These are phyloP conservation scores for Campylomormyrus tamandua DNA, from an alignment of 2,113 vertebrate genomes.

Conservation along the genomic window DNA sequence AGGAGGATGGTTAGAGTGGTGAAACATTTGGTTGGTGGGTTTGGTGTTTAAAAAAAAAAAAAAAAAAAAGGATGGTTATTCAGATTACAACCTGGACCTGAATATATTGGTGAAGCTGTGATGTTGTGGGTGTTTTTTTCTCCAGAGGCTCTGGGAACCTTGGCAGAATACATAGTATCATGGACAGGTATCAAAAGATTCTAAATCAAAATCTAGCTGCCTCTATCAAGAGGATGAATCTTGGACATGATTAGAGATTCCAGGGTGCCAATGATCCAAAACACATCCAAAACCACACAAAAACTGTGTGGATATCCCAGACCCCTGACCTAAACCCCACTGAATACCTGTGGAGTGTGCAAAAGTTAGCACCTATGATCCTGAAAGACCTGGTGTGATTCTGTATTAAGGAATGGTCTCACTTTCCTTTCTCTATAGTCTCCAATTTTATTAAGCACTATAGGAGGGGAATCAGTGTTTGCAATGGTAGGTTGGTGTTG, in stretches of 20 bases:
- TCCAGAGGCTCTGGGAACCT: not conserved
- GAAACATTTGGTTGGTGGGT: not conserved
- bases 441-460: conserved; percentile 1
- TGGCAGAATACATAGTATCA: not conserved
- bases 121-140: not conserved
- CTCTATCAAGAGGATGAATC: not conserved
- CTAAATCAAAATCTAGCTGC: not conserved
- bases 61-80: not conserved
- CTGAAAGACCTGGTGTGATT: not conserved
- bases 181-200: not conserved
- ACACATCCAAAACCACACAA: not conserved
- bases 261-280: not conserved
- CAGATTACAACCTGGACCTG: not conserved
- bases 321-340: not conserved
- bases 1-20: not conserved
- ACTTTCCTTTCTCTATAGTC: not conserved
- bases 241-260: not conserved
- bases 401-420: not conserved
- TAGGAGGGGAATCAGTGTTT: not conserved
- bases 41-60: not conserved
- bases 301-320: not conserved
- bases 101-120: not conserved
- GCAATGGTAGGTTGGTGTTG: not conserved
- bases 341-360: not conserved
- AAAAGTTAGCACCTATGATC: not conserved